phyloP scores from a whole-genome alignment of 2,113 vertebrate species.

The Zosterops japonicus region DNA sequence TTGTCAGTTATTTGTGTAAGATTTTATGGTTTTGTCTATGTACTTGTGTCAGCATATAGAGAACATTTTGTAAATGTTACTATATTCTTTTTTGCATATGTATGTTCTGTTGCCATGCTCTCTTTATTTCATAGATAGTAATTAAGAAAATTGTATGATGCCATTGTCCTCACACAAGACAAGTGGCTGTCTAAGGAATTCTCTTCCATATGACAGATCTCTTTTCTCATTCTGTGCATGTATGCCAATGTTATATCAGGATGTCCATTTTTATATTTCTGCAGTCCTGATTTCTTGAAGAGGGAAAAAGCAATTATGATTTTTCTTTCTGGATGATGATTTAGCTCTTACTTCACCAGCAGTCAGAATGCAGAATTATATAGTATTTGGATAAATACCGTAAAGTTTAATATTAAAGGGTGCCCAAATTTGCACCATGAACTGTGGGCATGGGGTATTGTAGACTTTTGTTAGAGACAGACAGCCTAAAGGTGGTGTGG shows the following conservation, averaged over 20 bases:
- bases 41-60: background rate
- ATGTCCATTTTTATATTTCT: background rate
- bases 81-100: background rate
- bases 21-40: background rate
- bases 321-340: background rate
- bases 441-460: fast-evolving
- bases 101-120: background rate
- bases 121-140: conserved; percentile 1
- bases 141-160: conserved; percentile 8
- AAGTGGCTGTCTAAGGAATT: background rate
- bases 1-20: conserved; percentile 31
- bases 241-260: background rate
- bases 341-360: background rate
- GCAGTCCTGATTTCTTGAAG: background rate
- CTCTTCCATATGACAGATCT: background rate
- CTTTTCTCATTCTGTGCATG: background rate
- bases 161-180: background rate
- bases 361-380: background rate
- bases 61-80: background rate
- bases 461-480: background rate
- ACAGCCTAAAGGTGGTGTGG: fast-evolving
- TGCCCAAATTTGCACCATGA: background rate
- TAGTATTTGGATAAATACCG: background rate
- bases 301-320: background rate
- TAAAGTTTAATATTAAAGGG: background rate